Base-by-base conservation (phyloP, 1,140 invertebrate genomes). In the Diorhabda sublineata region DNA sequence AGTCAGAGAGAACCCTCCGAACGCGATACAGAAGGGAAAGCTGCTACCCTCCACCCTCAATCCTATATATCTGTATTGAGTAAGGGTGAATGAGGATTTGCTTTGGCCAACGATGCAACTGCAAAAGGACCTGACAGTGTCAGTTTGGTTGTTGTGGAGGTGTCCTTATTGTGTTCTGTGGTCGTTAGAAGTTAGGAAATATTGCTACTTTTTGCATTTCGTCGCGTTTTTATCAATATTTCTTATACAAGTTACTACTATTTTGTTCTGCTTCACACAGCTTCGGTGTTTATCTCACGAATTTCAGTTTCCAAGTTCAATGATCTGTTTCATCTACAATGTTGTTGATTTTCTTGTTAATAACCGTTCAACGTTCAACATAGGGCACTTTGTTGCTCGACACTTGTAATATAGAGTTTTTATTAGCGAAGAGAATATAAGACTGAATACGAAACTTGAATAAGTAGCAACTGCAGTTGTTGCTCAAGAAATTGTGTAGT, bases 81-180 rank as follows among this genome's bases (percentile, higher is more conserved):
- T 78, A 78, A 81, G 79, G 79, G 79, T 79, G 78, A 71, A 70
- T 76, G 73, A 74, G 74, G 77, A 79, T 80, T 79, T 74, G 77
- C 77, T 74, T 78, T 77, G 71, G 68, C 76, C 69, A 52, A 71
- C 74, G 71, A 66, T 78, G 75, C 77, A 78, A 78, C 75, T 80
- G 75, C 77, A 69, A 75, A 76, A 77, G 76, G 72, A 72, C 73
- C 70, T 75, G 67, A 68, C 77, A 80, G 79, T 80, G 76, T 78
- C 79, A 76, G 74, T 79, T 79, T 79, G 75, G 78, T 69, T 80
- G 79, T 80, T 80, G 79, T 80, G 78, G 71, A 79, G 74, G 78
- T 80, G 78, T 72, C 47, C 47, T 52, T 52, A 52, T 52, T 52
- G 47, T 76, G 79, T 80, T 64, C 77, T 80, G 78, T 80, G 77